A percentile compares a stretch with the other conserved stretches of the same genome.
phyloP scores from a whole-genome alignment of 92 coral and sea anemone genomes.

The Porites lobata region DNA sequence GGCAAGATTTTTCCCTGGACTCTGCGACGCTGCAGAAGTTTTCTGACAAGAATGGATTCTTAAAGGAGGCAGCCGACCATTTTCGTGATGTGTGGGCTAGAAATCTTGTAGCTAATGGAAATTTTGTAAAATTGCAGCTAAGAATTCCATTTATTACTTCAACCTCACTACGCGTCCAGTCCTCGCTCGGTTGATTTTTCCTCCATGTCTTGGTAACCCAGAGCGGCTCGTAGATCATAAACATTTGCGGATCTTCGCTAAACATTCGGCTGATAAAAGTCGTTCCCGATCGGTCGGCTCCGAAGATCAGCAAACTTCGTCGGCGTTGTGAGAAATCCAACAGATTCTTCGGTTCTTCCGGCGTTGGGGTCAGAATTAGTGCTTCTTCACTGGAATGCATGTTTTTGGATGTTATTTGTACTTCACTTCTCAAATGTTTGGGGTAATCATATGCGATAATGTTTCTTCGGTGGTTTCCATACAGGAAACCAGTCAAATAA shows the following conservation, averaged over 20 bases:
- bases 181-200: background rate
- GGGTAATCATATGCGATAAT: background rate
- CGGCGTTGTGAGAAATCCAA: constrained; percentile 30
- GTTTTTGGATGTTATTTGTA: background rate
- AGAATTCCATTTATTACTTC: constrained; percentile 39
- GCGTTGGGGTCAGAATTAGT: background rate
- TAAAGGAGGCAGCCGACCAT: constrained; percentile 41
- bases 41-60: constrained; percentile 28
- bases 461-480: background rate
- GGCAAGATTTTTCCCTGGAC: constrained; percentile 7
- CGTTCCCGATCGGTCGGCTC: constrained; percentile 61
- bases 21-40: constrained; percentile 46
- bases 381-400: background rate
- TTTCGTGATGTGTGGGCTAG: constrained; percentile 25
- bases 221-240: constrained; percentile 55
- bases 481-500: background rate
- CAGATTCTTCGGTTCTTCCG: background rate
- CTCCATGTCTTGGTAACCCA: constrained; percentile 45
- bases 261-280: constrained; percentile 54
- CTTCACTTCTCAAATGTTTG: background rate
- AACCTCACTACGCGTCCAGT: constrained; percentile 49
- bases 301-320: constrained; percentile 45
- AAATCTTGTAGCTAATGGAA: constrained; percentile 25
- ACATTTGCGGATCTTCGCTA: constrained; percentile 50
- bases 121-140: constrained; percentile 36